Percentiles rank a stretch among this genome's conserved stretches.
Conservation (phyloP, 2,888 invertebrate genomes). For the Nemoura dubitans region DNA sequence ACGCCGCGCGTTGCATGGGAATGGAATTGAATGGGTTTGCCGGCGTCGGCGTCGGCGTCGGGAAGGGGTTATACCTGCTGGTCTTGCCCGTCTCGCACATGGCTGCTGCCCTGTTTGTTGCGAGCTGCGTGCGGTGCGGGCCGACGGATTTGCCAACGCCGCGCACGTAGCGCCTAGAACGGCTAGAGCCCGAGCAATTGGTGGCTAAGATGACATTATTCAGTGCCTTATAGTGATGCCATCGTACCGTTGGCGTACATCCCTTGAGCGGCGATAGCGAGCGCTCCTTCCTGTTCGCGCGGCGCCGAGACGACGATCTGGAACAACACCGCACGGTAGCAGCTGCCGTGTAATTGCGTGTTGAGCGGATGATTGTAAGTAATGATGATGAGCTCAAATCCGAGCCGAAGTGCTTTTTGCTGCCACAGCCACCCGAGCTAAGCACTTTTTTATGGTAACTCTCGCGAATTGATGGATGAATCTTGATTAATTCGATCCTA, state of each 20-base stretch:
- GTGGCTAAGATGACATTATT: slow-evolving; percentile 28
- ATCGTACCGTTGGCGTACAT: too few species aligned
- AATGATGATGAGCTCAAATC: slow-evolving; percentile 1
- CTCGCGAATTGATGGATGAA: neutral
- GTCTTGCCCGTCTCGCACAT: neutral
- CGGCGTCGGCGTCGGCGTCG: neutral
- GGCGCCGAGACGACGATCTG: neutral
- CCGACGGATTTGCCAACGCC: neutral
- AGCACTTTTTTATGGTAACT: neutral
- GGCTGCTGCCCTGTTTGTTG: neutral
- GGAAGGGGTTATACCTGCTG: neutral
- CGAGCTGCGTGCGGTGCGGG: neutral
- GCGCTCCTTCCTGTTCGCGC: neutral
- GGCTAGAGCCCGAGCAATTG: slow-evolving; percentile 20
- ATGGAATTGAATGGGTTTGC: slow-evolving; percentile 12
- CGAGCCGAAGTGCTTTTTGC: neutral
- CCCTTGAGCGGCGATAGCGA: neutral
- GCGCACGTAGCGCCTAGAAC: neutral
- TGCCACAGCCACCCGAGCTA: neutral
- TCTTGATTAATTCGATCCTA: slow-evolving; percentile 12
- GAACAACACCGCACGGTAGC: neutral
- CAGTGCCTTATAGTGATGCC: slow-evolving; percentile 19
- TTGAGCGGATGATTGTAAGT: slow-evolving; percentile 26
- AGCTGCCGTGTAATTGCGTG: slow-evolving; percentile 16
- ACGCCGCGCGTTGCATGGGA: neutral